These are phyloP conservation scores for Samia ricini DNA, from an alignment of 1,140 invertebrate genomes.

Conservation along the genomic window DNA sequence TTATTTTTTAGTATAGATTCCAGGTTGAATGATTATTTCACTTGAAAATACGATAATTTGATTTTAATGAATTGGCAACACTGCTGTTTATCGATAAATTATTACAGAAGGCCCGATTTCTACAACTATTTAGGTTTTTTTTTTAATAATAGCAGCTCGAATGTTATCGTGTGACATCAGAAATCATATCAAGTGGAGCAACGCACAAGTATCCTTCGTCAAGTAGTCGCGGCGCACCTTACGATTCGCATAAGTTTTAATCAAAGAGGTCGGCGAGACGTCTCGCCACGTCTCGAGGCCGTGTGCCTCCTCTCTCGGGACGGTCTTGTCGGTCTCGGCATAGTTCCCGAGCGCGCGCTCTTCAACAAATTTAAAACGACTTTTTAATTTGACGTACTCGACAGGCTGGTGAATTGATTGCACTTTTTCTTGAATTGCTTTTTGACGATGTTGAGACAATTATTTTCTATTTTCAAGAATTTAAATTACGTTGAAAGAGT, in stretches of 20 bases:
- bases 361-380: neutral
- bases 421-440: neutral
- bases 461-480: neutral
- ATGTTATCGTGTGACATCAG: neutral
- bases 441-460: neutral
- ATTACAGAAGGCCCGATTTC: no score
- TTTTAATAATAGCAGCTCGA: no score
- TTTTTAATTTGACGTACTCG: constrained; percentile 15
- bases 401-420: neutral
- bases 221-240: constrained; percentile 28
- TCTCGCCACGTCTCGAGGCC: neutral
- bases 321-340: constrained; percentile 20
- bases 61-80: no score
- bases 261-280: constrained; percentile 34
- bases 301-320: neutral
- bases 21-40: no score
- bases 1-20: no score
- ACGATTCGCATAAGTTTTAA: constrained; percentile 47
- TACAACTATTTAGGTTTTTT: neutral
- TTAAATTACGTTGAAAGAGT: neutral
- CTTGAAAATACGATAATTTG: no score
- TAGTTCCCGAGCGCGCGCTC: constrained; percentile 1
- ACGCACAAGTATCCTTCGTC: constrained; percentile 19
- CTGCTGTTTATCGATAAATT: no score
- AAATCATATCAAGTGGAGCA: neutral